Evolutionary conservation across 35 echinoderm and acorn worm genomes (phyloP).

Genomic region (Antedon bifida): DNA sequence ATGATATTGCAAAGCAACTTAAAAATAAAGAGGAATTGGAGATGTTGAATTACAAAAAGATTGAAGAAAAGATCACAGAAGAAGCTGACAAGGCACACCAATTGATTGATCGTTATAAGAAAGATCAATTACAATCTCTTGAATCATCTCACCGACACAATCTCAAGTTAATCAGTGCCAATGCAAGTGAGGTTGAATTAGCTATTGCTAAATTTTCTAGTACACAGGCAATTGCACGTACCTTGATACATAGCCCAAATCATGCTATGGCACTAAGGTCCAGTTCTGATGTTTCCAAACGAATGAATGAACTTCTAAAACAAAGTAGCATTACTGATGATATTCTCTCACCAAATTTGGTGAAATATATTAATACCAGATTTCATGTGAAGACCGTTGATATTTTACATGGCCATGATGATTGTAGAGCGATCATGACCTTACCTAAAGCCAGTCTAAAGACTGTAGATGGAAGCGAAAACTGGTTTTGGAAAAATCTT

Average conservation of each 20-base stretch:
- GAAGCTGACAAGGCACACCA: background rate
- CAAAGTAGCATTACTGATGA: too few relatives aligned
- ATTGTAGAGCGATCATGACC: too few relatives aligned
- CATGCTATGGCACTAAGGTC: background rate
- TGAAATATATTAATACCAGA: too few relatives aligned
- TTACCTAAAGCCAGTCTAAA: conserved; percentile 14
- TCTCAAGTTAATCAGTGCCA: background rate
- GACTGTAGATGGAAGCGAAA: conserved; percentile 64
- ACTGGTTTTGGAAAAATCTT: conserved; percentile 22
- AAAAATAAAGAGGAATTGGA: background rate
- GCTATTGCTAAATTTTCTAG: background rate
- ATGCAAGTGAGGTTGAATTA: background rate
- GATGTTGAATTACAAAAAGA: background rate
- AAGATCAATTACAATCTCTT: background rate
- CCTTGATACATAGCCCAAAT: background rate
- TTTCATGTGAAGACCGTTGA: too few relatives aligned
- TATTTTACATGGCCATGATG: too few relatives aligned
- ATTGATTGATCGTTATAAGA: background rate
- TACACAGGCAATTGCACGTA: background rate
- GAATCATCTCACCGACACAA: background rate
- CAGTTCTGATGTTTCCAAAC: background rate
- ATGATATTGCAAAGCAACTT: background rate
- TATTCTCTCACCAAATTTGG: too few relatives aligned
- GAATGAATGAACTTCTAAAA: background rate
- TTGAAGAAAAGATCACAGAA: background rate